Evolutionary conservation across 1,140 invertebrate species (phyloP), one percentile per base, ranked within the genome.

Genomic region (Apis mellifera): DNA sequence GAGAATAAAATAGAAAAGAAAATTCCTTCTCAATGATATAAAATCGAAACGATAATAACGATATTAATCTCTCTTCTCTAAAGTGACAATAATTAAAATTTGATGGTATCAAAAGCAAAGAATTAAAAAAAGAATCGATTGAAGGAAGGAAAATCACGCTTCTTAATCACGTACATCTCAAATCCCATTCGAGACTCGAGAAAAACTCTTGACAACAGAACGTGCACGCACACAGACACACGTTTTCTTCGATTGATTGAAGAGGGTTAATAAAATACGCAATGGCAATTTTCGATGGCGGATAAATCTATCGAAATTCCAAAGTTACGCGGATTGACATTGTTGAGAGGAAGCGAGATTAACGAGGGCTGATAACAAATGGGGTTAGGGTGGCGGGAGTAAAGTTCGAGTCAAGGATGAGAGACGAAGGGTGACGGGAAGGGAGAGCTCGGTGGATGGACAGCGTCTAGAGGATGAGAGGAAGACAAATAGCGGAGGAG

Each of bases 331-430:
- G 26, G 75, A 87, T 88, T 85, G 86, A 85, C 86, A 65, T 71
- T 71, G 59, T n/a, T 42, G 54, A 26, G 55, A 65, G 78, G 60
- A 82, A 78, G 78, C 60, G 70, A 88, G 86, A 88, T 88, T 88
- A 87, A 88, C 86, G 83, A 83, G 78, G 62, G 32, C 66, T 62
- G 86, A 88, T 88, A 88, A 85, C 71, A 71, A 88, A 85, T 64
- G 68, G 75, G 73, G 64, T 86, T 78, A 77, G 32, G 32, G 55
- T 23, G 17, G 48, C 15, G 75, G 65, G 32, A 42, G 32, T 57
- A 48, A 57, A 60, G 60, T 72, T 80, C 73, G 59, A 50, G 23
- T 19, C 48, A 42, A 42, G 57, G 65, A 48, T 60, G 57, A 26
- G 55, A 69, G 80, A 77, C 73, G 23, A 48, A 9, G 52, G 9